Evolutionary conservation across 1,140 invertebrate genomes (phyloP), one percentile per base, ranked within the genome.

Genomic region (Bradysia coprophila): DNA sequence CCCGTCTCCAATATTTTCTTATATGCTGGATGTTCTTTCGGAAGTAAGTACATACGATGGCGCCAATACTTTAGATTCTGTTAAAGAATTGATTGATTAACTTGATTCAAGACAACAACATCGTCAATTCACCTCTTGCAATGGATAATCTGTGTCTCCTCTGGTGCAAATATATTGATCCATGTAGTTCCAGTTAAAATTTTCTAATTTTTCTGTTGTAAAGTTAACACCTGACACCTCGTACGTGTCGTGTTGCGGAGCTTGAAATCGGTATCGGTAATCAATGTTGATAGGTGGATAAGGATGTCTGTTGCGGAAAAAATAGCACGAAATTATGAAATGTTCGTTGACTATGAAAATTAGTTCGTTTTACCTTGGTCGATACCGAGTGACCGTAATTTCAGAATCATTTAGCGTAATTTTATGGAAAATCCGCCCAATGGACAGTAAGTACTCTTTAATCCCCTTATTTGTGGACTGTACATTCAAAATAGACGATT

Each of bases 121-220:
- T n/a, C n/a, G 13, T 43, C 22, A 21, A 38, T 36, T 43, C 56
- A 87, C 84, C 67, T 92, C 87, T 47, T 79, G 76, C 18, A 94
- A 66, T 21, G 76, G 67, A 62, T 87, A 92, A 56, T 93, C 89
- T 0, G 79, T 84, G 57, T 94, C 89, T 5, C 91, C 90, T 38
- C 85, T 66, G 1, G 86, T 89, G 56, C 89, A 94, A 44, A 96
- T 90, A 56, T 96, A 96, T 59, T 95, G 84, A 64, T 97, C 92
- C 61, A 96, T 71, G 62, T 92, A 92, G 66, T 96, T 97, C 93
- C 93, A 98, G 62, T 94, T 95, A 54, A 90, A 96, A 53, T 84
- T 91, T 65, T 97, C 92, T 19, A 96, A 62, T 53, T 91, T 90
- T 61, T 96, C 90, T 1, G 89, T 91, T 10, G 79, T 83, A 59